These are phyloP conservation scores for Eledone cirrhosa DNA, from an alignment of 2,888 invertebrate genomes.

Conservation along the genomic window DNA sequence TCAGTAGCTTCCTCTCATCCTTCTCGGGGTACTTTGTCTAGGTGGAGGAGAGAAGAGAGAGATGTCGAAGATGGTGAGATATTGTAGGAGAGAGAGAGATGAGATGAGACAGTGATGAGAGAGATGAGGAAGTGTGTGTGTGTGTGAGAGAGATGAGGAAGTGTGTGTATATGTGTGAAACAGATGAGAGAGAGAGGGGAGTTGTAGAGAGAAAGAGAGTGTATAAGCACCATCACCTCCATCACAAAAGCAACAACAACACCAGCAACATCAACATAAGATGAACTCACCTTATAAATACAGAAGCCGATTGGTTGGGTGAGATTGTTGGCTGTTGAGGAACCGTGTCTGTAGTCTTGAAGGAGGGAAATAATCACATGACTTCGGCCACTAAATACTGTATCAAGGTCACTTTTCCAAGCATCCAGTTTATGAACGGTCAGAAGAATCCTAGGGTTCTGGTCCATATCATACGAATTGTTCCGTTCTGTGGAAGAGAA, in stretches of 20 bases:
- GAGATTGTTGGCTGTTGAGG: slow-evolving; percentile 51
- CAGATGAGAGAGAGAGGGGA: no score
- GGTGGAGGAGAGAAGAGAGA: slow-evolving; percentile 1
- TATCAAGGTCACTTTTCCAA: slow-evolving; percentile 46
- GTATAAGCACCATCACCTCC: background rate
- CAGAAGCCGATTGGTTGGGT: slow-evolving; percentile 56
- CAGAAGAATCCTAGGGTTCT: slow-evolving; percentile 51
- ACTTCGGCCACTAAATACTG: slow-evolving; percentile 49
- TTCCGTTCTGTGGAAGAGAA: background rate
- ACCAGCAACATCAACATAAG: no score
- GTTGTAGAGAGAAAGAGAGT: no score
- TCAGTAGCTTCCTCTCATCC: slow-evolving; percentile 54
- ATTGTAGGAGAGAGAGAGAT: no score
- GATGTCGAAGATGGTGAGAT: no score
- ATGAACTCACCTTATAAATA: slow-evolving; percentile 59
- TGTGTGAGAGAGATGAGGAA: no score
- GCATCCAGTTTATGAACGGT: slow-evolving; percentile 48
- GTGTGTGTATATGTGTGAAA: no score
- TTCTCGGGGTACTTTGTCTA: slow-evolving; percentile 56
- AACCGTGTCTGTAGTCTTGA: slow-evolving; percentile 60
- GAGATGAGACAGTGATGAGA: no score
- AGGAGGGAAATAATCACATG: slow-evolving; percentile 60
- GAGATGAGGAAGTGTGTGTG: no score
- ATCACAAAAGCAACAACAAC: no score
- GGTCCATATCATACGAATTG: slow-evolving; percentile 41